Percentiles rank a stretch among this genome's conserved stretches.
phyloP scores from a whole-genome alignment of 2,113 vertebrate species.

The Myrmecophaga tridactyla region DNA sequence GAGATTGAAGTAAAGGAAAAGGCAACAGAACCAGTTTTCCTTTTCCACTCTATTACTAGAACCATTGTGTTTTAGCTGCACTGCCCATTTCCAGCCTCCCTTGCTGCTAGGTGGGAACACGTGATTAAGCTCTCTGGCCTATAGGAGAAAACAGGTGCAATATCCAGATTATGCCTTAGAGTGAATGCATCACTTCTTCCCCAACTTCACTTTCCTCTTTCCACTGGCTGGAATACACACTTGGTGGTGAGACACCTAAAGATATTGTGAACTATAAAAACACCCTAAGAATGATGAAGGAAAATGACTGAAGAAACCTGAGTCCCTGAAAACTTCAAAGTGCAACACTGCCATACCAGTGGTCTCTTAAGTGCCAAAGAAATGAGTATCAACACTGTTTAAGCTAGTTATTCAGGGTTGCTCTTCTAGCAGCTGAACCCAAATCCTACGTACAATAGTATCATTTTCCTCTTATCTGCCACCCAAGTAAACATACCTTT shows the following conservation, averaged over 20 bases:
- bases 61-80: no score
- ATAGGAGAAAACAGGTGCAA: not conserved
- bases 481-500: not conserved
- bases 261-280: not conserved
- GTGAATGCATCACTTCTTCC: not conserved
- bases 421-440: not conserved
- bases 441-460: no score
- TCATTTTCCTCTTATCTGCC: not conserved
- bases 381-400: not conserved
- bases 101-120: constrained; percentile 23
- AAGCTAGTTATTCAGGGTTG: not conserved
- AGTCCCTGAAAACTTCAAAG: not conserved
- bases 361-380: not conserved
- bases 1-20: not conserved
- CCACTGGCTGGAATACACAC: not conserved
- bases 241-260: not conserved
- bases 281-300: not conserved
- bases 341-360: not conserved
- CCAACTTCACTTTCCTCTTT: not conserved
- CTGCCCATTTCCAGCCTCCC: not conserved
- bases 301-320: not conserved
- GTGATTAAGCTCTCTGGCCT: not conserved
- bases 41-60: not conserved
- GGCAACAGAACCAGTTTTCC: not conserved
- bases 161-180: not conserved